phyloP scores from a whole-genome alignment of 2,888 invertebrate genomes.

The Argyra leucocephala region DNA sequence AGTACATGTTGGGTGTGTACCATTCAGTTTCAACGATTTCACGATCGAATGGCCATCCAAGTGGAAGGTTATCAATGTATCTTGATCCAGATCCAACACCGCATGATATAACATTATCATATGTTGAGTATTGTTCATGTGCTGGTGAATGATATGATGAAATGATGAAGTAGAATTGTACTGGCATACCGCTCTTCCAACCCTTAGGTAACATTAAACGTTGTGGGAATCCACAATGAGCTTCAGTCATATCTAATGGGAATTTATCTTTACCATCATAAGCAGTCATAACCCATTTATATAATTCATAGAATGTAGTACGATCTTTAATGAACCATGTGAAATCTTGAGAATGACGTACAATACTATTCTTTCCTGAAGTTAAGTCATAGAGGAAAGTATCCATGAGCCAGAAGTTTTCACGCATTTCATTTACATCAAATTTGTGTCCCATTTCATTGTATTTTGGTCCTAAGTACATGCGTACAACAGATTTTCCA shows the following conservation, averaged over 20 bases:
- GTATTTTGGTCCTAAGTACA: constrained; percentile 61
- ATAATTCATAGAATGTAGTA: constrained; percentile 54
- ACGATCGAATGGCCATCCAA: constrained; percentile 68
- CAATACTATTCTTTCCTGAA: constrained; percentile 56
- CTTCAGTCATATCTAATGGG: constrained; percentile 48
- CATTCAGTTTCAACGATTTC: constrained; percentile 51
- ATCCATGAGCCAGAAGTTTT: constrained; percentile 57
- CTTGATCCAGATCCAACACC: constrained; percentile 49
- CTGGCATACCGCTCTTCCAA: constrained; percentile 54
- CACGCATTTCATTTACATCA: constrained; percentile 50
- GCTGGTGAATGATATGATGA: constrained; percentile 48
- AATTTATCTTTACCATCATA: constrained; percentile 47
- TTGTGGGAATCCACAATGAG: constrained; percentile 59
- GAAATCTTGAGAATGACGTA: constrained; percentile 59
- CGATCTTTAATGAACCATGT: constrained; percentile 54
- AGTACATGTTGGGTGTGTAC: constrained; percentile 58
- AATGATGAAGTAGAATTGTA: constrained; percentile 55
- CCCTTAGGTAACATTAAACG: constrained; percentile 65
- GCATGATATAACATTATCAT: constrained; percentile 46
- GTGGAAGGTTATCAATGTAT: constrained; percentile 52
- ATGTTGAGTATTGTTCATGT: constrained; percentile 44
- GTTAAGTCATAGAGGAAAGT: constrained; percentile 52
- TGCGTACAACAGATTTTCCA: constrained; percentile 52
- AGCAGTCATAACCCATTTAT: constrained; percentile 47
- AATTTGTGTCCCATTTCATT: constrained; percentile 50